Conservation (phyloP, 2,888 invertebrate species). For the Drosophila niveifrons region DNA sequence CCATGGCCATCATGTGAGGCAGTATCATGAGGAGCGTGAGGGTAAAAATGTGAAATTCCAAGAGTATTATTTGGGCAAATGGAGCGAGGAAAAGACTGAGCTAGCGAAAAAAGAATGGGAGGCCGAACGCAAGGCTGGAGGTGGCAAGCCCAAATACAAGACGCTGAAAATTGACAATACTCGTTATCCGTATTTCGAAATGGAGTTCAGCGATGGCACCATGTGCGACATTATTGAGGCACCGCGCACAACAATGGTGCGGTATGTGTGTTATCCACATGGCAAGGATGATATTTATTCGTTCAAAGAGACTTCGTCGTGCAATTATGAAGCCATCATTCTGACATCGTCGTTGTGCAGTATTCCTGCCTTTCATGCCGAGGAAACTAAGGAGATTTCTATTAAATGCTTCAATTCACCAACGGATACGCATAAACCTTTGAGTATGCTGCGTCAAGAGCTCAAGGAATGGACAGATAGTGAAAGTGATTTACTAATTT, state of each 20-base stretch:
- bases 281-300: constrained; percentile 97
- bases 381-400: constrained; percentile 91
- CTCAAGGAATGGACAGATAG: constrained; percentile 89
- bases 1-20: constrained; percentile 95
- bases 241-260: constrained; percentile 92
- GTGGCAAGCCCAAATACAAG: constrained; percentile 86
- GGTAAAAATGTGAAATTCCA: constrained; percentile 93
- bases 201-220: constrained; percentile 95
- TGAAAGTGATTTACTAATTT: constrained; percentile 84
- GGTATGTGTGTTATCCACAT: constrained; percentile 95
- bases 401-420: constrained; percentile 91
- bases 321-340: constrained; percentile 96
- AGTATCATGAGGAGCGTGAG: constrained; percentile 98
- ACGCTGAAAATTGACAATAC: constrained; percentile 94
- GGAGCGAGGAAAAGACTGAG: constrained; percentile 89
- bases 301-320: constrained; percentile 96
- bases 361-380: constrained; percentile 94
- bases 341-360: constrained; percentile 94
- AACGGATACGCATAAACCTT: constrained; percentile 90
- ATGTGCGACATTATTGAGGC: constrained; percentile 95
- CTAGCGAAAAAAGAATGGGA: constrained; percentile 87
- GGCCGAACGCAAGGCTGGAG: constrained; percentile 86
- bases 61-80: constrained; percentile 94
- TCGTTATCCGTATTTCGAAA: constrained; percentile 94
- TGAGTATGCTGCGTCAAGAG: constrained; percentile 90